A percentile compares a stretch with the other conserved stretches of the same genome.
These are phyloP conservation scores for Cinclus cinclus DNA, from an alignment of 2,113 vertebrate species.

Conservation along the genomic window DNA sequence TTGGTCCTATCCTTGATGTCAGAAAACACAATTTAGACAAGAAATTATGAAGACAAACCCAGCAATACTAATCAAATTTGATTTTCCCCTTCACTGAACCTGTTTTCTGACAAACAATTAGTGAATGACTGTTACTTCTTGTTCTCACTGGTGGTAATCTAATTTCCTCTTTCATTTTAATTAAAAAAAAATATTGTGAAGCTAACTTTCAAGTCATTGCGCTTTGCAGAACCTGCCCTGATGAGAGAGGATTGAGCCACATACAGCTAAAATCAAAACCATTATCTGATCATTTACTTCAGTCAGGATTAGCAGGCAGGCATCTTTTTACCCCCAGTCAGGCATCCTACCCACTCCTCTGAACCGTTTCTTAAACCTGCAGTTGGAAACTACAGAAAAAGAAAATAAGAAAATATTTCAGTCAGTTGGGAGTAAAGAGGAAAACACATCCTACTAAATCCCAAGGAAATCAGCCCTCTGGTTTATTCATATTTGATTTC, in stretches of 20 bases:
- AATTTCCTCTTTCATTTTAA: neutral
- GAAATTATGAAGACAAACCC: neutral
- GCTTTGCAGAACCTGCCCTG: neutral
- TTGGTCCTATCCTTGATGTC: neutral
- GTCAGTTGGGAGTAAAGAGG: neutral
- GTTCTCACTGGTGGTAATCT: neutral
- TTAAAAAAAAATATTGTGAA: neutral
- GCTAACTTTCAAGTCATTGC: neutral
- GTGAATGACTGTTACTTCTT: neutral
- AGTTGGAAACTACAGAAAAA: neutral
- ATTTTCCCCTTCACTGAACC: constrained; percentile 10
- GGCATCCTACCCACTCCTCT: neutral
- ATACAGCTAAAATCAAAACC: neutral
- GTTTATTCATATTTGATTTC: neutral
- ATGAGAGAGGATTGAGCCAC: neutral
- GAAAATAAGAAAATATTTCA: neutral
- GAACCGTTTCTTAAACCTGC: neutral
- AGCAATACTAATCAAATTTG: neutral
- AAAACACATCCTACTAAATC: neutral
- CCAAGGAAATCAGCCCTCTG: neutral
- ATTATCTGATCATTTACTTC: neutral
- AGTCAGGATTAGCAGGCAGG: neutral
- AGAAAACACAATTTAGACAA: neutral
- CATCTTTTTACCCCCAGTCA: neutral
- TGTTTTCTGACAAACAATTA: neutral